These are phyloP conservation scores for Sinella curviseta DNA, from an alignment of 1,140 invertebrate species.

Conservation along the genomic window DNA sequence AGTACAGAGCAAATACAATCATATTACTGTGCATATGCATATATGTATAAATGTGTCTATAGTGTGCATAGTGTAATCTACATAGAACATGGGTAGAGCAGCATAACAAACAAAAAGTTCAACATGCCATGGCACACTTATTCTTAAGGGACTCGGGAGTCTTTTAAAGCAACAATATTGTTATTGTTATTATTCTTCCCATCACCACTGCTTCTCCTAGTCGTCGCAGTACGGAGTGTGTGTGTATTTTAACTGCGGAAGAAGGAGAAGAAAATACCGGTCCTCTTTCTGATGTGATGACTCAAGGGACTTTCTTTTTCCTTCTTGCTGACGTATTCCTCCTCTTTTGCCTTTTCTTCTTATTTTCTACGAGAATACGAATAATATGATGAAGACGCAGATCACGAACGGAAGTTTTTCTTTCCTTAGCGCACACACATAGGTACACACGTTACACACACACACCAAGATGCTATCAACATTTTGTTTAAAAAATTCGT, in stretches of 20 bases:
- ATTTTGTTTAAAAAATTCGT: constrained; percentile 15
- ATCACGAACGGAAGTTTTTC: constrained; percentile 8
- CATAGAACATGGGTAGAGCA: background rate
- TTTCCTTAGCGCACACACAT: background rate
- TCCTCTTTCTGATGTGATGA: background rate
- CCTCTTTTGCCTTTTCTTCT: background rate
- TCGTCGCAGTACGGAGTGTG: background rate
- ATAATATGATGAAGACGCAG: constrained; percentile 5
- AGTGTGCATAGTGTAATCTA: background rate
- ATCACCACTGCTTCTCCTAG: background rate
- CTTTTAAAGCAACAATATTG: background rate
- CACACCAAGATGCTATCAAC: no score
- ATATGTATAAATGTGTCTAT: background rate
- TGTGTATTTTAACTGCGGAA: background rate
- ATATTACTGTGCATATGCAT: background rate
- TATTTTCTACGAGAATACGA: background rate
- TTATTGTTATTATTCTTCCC: constrained; percentile 21
- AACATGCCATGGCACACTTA: background rate
- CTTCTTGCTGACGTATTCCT: background rate
- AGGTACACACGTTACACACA: no score
- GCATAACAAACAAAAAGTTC: no score
- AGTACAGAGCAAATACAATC: background rate
- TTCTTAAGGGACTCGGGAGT: background rate
- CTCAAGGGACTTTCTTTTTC: background rate
- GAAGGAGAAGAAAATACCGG: background rate